A percentile compares a stretch with the other conserved stretches of the same genome.
Conservation (phyloP, 2,797 vertebrate species). For the Alcedo atthis region DNA sequence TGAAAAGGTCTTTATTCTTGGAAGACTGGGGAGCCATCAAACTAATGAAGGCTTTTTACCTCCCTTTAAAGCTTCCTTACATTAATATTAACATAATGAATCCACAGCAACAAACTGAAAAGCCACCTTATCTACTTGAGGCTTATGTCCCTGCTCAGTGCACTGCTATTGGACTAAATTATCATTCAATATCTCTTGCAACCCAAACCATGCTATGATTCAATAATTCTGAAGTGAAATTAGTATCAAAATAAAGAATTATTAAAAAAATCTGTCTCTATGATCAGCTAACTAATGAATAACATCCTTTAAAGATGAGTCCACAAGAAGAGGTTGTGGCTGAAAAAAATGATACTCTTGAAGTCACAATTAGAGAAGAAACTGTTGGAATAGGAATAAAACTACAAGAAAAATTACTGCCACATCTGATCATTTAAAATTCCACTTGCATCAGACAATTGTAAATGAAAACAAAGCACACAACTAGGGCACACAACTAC, state of each 20-base stretch:
- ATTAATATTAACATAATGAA: not conserved
- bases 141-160: not conserved
- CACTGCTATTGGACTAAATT: not conserved
- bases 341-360: not conserved
- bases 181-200: not conserved
- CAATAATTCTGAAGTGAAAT: not conserved
- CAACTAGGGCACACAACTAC: not conserved
- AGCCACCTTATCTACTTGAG: not conserved
- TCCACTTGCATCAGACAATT: not conserved
- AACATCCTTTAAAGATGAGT: not conserved
- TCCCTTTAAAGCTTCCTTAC: not conserved
- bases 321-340: not conserved
- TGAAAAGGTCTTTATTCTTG: not conserved
- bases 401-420: not conserved
- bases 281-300: not conserved
- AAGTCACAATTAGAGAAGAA: not conserved
- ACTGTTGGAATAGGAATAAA: not conserved
- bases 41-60: not conserved
- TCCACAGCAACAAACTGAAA: not conserved
- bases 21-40: not conserved
- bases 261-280: not conserved
- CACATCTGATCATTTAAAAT: not conserved
- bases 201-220: not conserved
- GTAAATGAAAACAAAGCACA: not conserved
- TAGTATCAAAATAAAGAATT: not conserved